Evolutionary conservation across 2,797 vertebrate genomes (phyloP), one percentile per base, ranked within the genome.

Genomic region (Enteromius afrohamiltoni): DNA sequence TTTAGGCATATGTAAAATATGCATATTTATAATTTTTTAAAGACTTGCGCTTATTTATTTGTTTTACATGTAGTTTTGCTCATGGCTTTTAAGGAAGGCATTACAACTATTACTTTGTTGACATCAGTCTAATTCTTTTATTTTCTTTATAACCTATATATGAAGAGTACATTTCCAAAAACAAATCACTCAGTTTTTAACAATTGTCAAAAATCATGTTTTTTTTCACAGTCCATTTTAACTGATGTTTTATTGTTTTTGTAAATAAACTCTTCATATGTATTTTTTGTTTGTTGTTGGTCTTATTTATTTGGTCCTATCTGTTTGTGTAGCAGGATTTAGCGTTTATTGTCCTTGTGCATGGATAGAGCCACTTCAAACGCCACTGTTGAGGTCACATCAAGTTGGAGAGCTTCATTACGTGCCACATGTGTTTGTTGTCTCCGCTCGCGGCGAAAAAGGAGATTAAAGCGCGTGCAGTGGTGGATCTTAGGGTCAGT

Each of bases 401-500:
- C 60, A 51, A 34, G 60, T 78, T 51, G 64, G 45, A 67, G 53
- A 71, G 65, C 53, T 80, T 67, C 80, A 73, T 76, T 80, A 79
- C 62, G 29, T 78, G 68, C 71, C 68, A 58, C 77, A 31, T 80
- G 51, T 77, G 45, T 86, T 62, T 84, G 65, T 79, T 82, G 45
- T 83, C 55, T 53, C 16, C 68, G 26, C 79, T 86, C 58, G 51
- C 70, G 21, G 45, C 9, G 6, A 6, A 73, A 75, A 80, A 79
- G 53, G 73, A 84, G 79, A 84, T 85, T 85, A 77, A 85, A 84
- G 85, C 69, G 1, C 23, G 55, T 84, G 58, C 13, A 23, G 80
- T 81, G 73, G 83, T 37, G 45, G 79, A 83, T 86, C 77, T 83
- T 79, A 29, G 77, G 86, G 88, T 89, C 85, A 86, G 71, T 87